A percentile compares a stretch with the other conserved stretches of the same genome.
These are phyloP conservation scores for Trachelus iudaicus DNA, from an alignment of 2,888 invertebrate species.

Conservation along the genomic window DNA sequence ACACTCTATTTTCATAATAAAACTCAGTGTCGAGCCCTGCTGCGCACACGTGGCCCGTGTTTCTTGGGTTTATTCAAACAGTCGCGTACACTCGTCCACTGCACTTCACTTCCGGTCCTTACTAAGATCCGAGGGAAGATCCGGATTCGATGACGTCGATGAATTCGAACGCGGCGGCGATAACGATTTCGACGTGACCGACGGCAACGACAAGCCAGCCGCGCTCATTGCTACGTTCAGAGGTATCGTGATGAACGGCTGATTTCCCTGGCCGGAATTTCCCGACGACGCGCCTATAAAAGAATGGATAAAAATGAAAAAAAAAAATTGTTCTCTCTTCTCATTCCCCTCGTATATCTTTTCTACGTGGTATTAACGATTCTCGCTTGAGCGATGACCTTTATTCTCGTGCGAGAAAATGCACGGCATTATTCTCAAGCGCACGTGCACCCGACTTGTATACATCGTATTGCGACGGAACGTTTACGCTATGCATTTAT, in stretches of 20 bases:
- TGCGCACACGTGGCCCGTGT: background rate
- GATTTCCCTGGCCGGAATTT: conserved; percentile 53
- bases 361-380: background rate
- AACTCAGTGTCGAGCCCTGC: background rate
- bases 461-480: background rate
- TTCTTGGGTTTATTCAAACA: background rate
- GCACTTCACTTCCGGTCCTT: conserved; percentile 52
- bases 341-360: background rate
- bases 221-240: conserved; percentile 75
- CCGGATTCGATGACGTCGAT: conserved; percentile 48
- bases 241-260: conserved; percentile 78
- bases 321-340: background rate
- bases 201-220: conserved; percentile 63
- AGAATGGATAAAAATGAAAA: background rate
- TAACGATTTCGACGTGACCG: conserved; percentile 52
- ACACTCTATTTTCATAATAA: background rate
- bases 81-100: background rate
- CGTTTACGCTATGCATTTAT: background rate
- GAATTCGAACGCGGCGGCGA: conserved; percentile 49
- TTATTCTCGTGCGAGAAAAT: background rate
- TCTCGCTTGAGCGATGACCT: background rate
- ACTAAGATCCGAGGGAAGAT: conserved; percentile 58
- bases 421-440: background rate
- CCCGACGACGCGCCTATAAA: conserved; percentile 49
- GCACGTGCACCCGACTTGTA: background rate